These are phyloP conservation scores for Linnaemya vulpina DNA, from an alignment of 2,888 invertebrate genomes.

Conservation along the genomic window DNA sequence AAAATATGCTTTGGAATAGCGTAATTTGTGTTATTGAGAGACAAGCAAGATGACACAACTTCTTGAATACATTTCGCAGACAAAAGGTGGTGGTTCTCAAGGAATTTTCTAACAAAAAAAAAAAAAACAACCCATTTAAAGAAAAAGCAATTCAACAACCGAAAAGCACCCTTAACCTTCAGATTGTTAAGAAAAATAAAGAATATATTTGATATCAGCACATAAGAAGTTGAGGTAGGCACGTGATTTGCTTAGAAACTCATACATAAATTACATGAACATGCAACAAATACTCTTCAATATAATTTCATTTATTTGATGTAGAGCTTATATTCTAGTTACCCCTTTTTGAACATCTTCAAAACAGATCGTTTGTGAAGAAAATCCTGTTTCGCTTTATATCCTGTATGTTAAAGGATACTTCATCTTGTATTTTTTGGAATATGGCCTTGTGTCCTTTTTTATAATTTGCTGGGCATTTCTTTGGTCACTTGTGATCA, in stretches of 20 bases:
- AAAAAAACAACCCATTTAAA: slow-evolving; percentile 57
- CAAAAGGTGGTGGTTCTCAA: slow-evolving; percentile 48
- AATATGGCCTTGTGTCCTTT: slow-evolving; percentile 10
- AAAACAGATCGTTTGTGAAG: not conserved
- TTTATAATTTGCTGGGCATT: slow-evolving; percentile 47
- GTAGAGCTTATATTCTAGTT: not conserved
- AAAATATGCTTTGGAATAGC: slow-evolving; percentile 45
- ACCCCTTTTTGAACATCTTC: slow-evolving; percentile 57
- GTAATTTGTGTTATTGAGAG: not conserved
- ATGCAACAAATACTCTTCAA: not conserved
- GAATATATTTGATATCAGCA: not conserved
- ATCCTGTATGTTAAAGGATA: slow-evolving; percentile 51
- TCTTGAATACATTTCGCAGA: not conserved
- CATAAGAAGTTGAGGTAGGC: slow-evolving; percentile 62
- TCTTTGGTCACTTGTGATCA: slow-evolving; percentile 69
- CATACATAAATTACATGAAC: not conserved
- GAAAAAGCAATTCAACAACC: slow-evolving; percentile 4
- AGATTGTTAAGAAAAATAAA: not conserved
- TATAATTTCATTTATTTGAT: not conserved
- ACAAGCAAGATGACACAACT: not conserved
- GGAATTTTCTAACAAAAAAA: not conserved
- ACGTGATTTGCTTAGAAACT: slow-evolving; percentile 37
- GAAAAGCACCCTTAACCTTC: slow-evolving; percentile 62
- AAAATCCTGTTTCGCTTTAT: slow-evolving; percentile 31
- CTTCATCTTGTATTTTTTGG: slow-evolving; percentile 32